A percentile compares a stretch with the other conserved stretches of the same genome.
These are phyloP conservation scores for Heliocidaris erythrogramma DNA, from an alignment of 35 echinoderm and acorn worm species.

Conservation along the genomic window DNA sequence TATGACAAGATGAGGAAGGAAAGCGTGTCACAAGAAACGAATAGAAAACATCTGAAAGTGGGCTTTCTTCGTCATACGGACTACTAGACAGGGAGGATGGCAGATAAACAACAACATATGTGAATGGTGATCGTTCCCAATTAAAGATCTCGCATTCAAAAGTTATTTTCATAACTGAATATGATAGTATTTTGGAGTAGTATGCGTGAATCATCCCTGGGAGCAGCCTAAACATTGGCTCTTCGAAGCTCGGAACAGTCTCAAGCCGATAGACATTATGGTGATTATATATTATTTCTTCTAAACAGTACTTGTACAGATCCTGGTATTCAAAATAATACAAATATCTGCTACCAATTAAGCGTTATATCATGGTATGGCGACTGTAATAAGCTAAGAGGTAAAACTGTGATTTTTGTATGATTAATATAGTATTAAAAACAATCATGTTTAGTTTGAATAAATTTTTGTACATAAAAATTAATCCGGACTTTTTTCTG, in stretches of 20 bases:
- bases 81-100: conserved; percentile 12
- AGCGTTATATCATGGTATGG: too few relatives aligned
- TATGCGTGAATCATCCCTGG: not conserved
- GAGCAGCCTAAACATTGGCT: not conserved
- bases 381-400: too few relatives aligned
- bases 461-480: too few relatives aligned
- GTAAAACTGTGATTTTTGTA: too few relatives aligned
- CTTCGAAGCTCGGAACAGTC: not conserved
- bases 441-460: too few relatives aligned
- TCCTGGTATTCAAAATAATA: too few relatives aligned
- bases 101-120: not conserved
- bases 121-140: not conserved
- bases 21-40: conserved; percentile 4
- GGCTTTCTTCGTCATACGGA: not conserved
- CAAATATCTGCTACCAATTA: too few relatives aligned
- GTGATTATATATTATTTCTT: too few relatives aligned
- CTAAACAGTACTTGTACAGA: too few relatives aligned
- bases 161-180: conserved; percentile 13
- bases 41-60: conserved; percentile 6
- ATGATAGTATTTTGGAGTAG: conserved; percentile 15
- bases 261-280: too few relatives aligned
- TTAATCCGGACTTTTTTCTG: too few relatives aligned
- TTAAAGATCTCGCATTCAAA: conserved; percentile 4
- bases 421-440: too few relatives aligned
- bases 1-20: conserved; percentile 33